Conservation (phyloP, 2,797 vertebrate genomes). For the Arctocebus calabarensis region DNA sequence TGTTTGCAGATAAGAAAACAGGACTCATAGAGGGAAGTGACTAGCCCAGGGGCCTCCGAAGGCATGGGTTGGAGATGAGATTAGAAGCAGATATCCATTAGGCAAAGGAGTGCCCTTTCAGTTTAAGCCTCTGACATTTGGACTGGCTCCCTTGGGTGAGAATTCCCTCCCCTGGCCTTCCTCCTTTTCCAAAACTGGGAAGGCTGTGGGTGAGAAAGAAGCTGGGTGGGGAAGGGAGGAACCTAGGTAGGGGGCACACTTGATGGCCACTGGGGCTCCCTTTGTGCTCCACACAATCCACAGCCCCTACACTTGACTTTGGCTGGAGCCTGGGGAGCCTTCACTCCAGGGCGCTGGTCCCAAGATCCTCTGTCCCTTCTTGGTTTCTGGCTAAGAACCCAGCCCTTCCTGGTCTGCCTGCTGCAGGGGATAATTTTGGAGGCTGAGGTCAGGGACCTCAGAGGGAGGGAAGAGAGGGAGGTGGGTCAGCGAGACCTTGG, state of each 20-base stretch:
- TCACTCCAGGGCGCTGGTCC: rapidly evolving
- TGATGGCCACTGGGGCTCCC: background rate
- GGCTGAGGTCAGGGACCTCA: constrained; percentile 63
- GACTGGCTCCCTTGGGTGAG: background rate
- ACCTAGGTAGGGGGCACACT: too few species aligned
- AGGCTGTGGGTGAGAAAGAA: background rate
- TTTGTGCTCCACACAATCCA: rapidly evolving
- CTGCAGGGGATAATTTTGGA: constrained; percentile 60
- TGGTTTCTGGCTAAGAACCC: background rate
- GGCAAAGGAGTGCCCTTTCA: background rate
- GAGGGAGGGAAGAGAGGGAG: background rate
- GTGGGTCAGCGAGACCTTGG: background rate
- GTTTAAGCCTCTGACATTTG: background rate
- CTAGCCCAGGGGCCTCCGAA: background rate
- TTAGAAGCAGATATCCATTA: background rate
- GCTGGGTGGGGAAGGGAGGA: background rate
- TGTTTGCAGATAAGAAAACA: background rate
- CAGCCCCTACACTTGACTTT: too few species aligned
- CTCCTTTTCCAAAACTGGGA: background rate
- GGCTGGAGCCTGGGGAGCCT: background rate
- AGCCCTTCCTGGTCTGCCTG: background rate
- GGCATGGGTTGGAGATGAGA: background rate
- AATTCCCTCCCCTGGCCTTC: background rate
- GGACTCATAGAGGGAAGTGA: background rate
- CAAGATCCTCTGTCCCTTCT: rapidly evolving